Percentiles rank a stretch among this genome's conserved stretches.
These are phyloP conservation scores for Sycophila texana DNA, from an alignment of 2,888 invertebrate species.

Conservation along the genomic window DNA sequence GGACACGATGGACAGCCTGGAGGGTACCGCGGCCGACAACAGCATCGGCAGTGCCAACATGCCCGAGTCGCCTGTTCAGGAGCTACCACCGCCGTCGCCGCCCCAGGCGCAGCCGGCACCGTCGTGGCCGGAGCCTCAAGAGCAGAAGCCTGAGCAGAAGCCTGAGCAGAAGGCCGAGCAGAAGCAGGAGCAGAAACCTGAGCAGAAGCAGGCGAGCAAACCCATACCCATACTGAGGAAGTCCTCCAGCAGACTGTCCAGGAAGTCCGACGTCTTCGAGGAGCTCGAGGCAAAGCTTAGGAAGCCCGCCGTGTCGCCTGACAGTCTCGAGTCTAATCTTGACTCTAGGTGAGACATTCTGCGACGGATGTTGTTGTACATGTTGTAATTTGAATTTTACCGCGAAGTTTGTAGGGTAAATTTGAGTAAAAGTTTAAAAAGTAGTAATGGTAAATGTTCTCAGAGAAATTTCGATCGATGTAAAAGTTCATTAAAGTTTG, in stretches of 20 bases:
- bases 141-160: not conserved
- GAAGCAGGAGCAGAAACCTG: not conserved
- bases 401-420: too few relatives aligned
- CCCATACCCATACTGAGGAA: conserved; percentile 63
- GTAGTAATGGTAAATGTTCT: too few relatives aligned
- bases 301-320: conserved; percentile 68
- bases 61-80: conserved; percentile 47
- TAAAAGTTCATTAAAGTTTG: too few relatives aligned
- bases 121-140: not conserved
- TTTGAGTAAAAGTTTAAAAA: too few relatives aligned
- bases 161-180: not conserved
- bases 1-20: conserved; percentile 65
- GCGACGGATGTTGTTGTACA: not conserved
- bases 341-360: conserved; percentile 53
- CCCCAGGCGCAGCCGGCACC: not conserved
- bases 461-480: too few relatives aligned
- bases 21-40: conserved; percentile 52
- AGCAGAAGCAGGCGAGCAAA: conserved; percentile 31
- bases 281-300: conserved; percentile 66
- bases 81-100: not conserved
- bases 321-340: conserved; percentile 67
- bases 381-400: too few relatives aligned
- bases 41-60: conserved; percentile 60
- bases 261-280: conserved; percentile 71
- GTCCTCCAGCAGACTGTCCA: conserved; percentile 68